Evolutionary conservation across 2,797 vertebrate species (phyloP), one percentile per base, ranked within the genome.

Genomic region (Lepilemur septentrionalis): DNA sequence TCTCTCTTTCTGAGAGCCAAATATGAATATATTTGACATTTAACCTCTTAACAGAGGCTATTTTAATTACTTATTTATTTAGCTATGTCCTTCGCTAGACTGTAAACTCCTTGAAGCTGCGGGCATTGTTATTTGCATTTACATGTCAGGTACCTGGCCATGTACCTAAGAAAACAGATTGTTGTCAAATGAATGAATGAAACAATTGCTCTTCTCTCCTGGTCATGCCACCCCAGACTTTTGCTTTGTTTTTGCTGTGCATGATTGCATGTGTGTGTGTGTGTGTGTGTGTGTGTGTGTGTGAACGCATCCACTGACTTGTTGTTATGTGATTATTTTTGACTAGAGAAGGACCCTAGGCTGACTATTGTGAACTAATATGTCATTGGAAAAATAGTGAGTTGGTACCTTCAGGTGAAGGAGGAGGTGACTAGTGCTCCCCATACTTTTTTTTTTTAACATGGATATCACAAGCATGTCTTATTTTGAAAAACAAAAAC

Each of bases 291-390:
- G 63, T 69, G 7, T 75, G 48, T 4, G 2, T 22, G n/a, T 25
- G 0, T 28, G 14, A 5, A 28, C 2, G 1, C 1, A 3, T 30
- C 13, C 12, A 20, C 18, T 52, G 1, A 46, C 23, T 46, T 83
- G 1, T 25, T 46, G 28, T 20, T 55, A 15, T 28, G 10, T 43
- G 79, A 13, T 89, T 76, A 28, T 32, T 81, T 95, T 86, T 46
- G 22, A 12, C 87, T 79, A 6, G 63, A 79, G 55, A 30, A 48
- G 22, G 15, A 63, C 11, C 52, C 41, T 46, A 41, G 46, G 8
- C 25, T 76, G 15, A 88, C 30, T 76, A 59, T 32, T 93, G 38
- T 61, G 18, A 20, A 91, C 50, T 86, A 41, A 81, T 59, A 59
- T 41, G 28, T 83, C 81, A 81, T 32, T 73, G 7, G 25, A 80